Evolutionary conservation across 30 jellyfish, hydroid and myxozoan species (phyloP), one percentile per base, ranked within the genome.

Genomic region (Cassiopea xamachana): DNA sequence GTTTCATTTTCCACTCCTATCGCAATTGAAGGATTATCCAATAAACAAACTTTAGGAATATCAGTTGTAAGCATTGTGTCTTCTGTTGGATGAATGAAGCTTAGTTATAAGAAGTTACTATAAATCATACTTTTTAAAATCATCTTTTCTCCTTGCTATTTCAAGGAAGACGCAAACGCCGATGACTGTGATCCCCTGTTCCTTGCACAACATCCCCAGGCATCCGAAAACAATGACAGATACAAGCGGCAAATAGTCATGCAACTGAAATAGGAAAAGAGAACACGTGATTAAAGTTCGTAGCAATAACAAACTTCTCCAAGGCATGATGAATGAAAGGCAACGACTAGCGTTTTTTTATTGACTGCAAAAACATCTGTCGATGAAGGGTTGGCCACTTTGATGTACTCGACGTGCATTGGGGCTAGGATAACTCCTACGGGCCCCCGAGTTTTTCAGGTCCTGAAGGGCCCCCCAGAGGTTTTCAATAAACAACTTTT

Each of bases 131-230:
- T 71, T 71, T 19, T 71, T 71, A 1, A 71, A 14, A 0, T 71
- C 80, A 1, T 71, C 80, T 43, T 55, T 71, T 55, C 80, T 51
- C 80, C 80, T 19, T 71, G 80, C 50, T 71, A 91, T 3, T 43
- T 95, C 98, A 18, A 86, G 80, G 1, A 69, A 78, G 49, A 95
- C 73, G 85, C 97, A 95, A 48, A 92, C 96, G 49, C 96, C 97
- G 58, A 95, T 86, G 8, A 85, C 94, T 14, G 96, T 95, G 67
- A 91, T 94, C 16, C 98, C 97, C 73, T 90, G 96, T 61, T 95
- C 99, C 68, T 95, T 95, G 67, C 90, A 80, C 59, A 95, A 93
- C 96, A 95, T 91, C 45, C 97, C 83, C 64, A 90, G 2, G 46
- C 93, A 44, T 1, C 96, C 96, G 64, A 69, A 49, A n/a, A 83